These are phyloP conservation scores for Crocodylus rhombifer DNA, from an alignment of 2,797 vertebrate genomes.

Conservation along the genomic window DNA sequence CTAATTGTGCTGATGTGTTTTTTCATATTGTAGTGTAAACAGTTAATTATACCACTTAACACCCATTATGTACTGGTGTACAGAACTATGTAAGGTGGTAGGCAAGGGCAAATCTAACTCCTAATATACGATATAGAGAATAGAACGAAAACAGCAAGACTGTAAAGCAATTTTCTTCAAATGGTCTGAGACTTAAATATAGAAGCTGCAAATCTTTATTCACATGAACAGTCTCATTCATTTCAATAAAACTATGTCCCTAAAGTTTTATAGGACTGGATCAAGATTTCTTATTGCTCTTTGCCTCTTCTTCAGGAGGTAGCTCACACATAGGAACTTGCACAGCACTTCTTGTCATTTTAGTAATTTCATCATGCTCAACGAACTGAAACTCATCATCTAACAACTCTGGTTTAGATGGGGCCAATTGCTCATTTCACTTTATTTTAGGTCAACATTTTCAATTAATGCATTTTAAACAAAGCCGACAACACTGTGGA, in stretches of 20 bases:
- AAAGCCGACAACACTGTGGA: background rate
- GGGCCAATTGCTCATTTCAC: slow-evolving; percentile 27
- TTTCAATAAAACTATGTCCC: background rate
- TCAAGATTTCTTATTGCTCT: background rate
- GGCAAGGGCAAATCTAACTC: background rate
- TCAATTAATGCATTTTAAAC: slow-evolving; percentile 50
- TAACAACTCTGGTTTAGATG: slow-evolving; percentile 6
- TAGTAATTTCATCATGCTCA: background rate
- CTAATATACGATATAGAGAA: background rate
- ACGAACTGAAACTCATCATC: background rate
- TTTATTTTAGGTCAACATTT: slow-evolving; percentile 44
- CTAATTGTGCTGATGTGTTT: rapidly evolving
- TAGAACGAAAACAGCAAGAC: background rate
- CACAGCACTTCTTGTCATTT: background rate
- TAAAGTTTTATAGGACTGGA: background rate
- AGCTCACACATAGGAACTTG: background rate
- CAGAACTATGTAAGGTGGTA: background rate
- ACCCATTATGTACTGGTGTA: background rate
- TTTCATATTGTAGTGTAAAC: background rate
- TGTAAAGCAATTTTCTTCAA: background rate
- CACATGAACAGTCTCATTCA: background rate
- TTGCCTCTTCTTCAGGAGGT: background rate
- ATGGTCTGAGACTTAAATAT: background rate
- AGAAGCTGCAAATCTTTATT: background rate
- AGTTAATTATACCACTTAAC: background rate